Evolutionary conservation across 1,140 invertebrate species (phyloP).

Genomic region (Laupala kohalensis): DNA sequence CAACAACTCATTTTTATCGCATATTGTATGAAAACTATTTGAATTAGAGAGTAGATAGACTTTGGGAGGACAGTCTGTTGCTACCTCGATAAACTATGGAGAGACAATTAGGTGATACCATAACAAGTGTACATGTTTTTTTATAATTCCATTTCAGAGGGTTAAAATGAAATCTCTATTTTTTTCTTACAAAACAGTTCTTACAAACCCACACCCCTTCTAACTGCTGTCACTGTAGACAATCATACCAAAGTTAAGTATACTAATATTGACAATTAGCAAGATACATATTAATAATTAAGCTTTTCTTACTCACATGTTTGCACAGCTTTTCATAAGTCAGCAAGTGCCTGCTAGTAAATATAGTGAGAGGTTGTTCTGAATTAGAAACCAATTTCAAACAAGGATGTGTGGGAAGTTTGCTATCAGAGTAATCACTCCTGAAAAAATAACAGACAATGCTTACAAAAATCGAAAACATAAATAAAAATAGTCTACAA

Average conservation of each 20-base stretch:
- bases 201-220: neutral
- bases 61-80: too few species aligned
- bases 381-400: conserved; percentile 65
- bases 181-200: neutral
- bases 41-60: too few species aligned
- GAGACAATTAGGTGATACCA: too few species aligned
- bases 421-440: conserved; percentile 55
- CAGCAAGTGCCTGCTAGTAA: conserved; percentile 67
- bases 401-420: conserved; percentile 67
- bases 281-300: neutral
- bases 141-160: neutral
- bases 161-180: neutral
- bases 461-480: conserved; percentile 1
- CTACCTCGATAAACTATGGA: too few species aligned
- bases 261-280: neutral
- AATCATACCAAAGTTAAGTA: neutral
- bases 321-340: conserved; percentile 73
- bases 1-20: too few species aligned
- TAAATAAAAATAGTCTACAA: neutral
- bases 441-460: conserved; percentile 32
- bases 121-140: neutral
- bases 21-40: too few species aligned
- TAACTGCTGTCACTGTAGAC: neutral
- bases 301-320: conserved; percentile 18
- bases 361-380: conserved; percentile 68